Base-by-base conservation (phyloP, 2,113 vertebrate species). In the Eidolon helvum region DNA sequence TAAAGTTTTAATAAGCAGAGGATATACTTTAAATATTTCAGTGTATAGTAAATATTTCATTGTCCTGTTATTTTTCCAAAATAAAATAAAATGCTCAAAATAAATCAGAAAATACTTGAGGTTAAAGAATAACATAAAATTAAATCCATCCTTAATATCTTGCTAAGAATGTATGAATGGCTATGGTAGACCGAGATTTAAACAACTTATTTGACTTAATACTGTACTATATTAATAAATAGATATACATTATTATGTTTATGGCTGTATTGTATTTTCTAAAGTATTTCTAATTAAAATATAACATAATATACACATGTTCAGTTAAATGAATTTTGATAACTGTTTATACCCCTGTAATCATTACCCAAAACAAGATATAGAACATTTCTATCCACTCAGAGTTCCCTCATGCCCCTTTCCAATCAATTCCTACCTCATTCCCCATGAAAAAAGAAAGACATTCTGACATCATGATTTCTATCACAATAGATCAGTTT, bases 81-180 rank as follows among this genome's bases (percentile, higher is more conserved):
- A 53, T 68, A 87, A 77, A 80, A 87, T 66, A 59, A 90, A 84
- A 88, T 94, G 16, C 10, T 94, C 50, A 48, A 33, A 78, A 90
- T 80, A 71, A 63, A 72, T 5, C 28, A 71, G 45, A n/a, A 84
- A 85, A 89, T 45, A 91, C 1, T 12, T 21, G 6, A 90, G 33
- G 10, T 43, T 86, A 79, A 68, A 59, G 7, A 74, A 85, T 40
- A 86, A 50, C 50, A 50, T 50, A 50, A 50, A 16, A 50, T 50
- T 57, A 71, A 93, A 45, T 40, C 10, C 7, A 91, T 59, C 85
- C 33, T 53, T 61, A 74, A 14, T 57, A 48, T 43, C 45, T 50
- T 79, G 40, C 22, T 86, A 74, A 28, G 74, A 87, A 79, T 22
- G 43, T n/a, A 91, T 9, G 38, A 59, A 63, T 7, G 11, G 24